These are phyloP conservation scores for Microctonus brassicae DNA, from an alignment of 2,888 invertebrate genomes.

Conservation along the genomic window DNA sequence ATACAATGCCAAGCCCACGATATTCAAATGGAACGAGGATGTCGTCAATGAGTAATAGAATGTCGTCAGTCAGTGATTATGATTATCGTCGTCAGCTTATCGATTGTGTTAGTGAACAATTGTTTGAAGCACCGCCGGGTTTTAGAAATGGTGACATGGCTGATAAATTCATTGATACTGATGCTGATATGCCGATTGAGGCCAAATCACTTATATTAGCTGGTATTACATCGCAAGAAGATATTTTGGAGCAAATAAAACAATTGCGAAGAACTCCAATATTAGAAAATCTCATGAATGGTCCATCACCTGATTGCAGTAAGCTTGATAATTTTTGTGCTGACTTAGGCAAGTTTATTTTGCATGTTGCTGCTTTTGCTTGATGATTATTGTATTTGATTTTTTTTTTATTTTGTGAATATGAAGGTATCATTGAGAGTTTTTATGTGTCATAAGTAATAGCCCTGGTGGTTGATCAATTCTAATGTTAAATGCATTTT, in stretches of 20 bases:
- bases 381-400: not conserved
- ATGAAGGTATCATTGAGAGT: no score
- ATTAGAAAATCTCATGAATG: constrained; percentile 59
- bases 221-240: constrained; percentile 59
- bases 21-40: constrained; percentile 41
- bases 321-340: constrained; percentile 50
- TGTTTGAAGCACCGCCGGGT: constrained; percentile 42
- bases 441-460: no score
- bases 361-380: constrained; percentile 50
- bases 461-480: no score
- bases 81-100: constrained; percentile 49
- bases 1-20: constrained; percentile 30
- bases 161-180: constrained; percentile 46
- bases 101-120: constrained; percentile 40
- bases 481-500: no score
- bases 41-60: constrained; percentile 38
- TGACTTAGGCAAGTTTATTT: constrained; percentile 62
- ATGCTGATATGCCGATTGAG: constrained; percentile 45
- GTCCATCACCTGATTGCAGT: constrained; percentile 56
- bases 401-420: not conserved
- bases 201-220: constrained; percentile 55
- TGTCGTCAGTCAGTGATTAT: constrained; percentile 39
- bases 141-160: constrained; percentile 42
- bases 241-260: constrained; percentile 59
- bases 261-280: constrained; percentile 60